Base-by-base conservation (phyloP, 1,140 invertebrate species). In the Leguminivora glycinivorella region DNA sequence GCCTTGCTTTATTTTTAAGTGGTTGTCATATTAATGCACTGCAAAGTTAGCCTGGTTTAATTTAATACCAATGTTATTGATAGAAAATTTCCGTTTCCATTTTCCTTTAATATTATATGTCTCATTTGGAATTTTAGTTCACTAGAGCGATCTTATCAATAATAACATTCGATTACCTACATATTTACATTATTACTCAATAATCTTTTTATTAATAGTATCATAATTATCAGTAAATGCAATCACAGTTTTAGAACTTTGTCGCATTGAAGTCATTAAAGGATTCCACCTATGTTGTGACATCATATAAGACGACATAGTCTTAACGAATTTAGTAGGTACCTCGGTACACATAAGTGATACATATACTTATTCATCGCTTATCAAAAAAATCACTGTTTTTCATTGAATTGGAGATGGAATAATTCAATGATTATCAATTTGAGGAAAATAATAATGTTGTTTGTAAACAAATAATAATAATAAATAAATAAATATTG, bases 351-450 rank as follows among this genome's bases (percentile, higher is more conserved):
- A n/a, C n/a, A 34, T 38, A 38, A 19, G 43, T 47, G 43, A 47
- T n/a, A 47, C 43, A 47, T 7, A 47, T 43, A n/a, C 40, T 43
- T 43, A 43, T 47, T 47, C 43, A 47, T 47, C 43, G 43, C n/a
- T 47, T 47, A 47, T 47, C 43, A 17, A 47, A 47, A 43, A 47
- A 47, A 47, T 47, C 43, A 19, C 43, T 14, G 43, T 1, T 47
- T 43, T 47, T 17, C 43, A 6, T 17, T 17, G 43, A 47, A 47
- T 12, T 47, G n/a, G 4, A 7, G 6, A 47, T 3, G 43, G n/a
- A 47, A 17, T 17, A 47, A 47, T 19, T n/a, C 43, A 47, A 47
- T 17, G n/a, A 6, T 47, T 47, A 47, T 19, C n/a, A 47, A 17
- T 19, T 17, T 17, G 17, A 17, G 43, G 43, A 47, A 47, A 47